phyloP scores from a whole-genome alignment of 2,888 invertebrate species.

The Torymus texanus region DNA sequence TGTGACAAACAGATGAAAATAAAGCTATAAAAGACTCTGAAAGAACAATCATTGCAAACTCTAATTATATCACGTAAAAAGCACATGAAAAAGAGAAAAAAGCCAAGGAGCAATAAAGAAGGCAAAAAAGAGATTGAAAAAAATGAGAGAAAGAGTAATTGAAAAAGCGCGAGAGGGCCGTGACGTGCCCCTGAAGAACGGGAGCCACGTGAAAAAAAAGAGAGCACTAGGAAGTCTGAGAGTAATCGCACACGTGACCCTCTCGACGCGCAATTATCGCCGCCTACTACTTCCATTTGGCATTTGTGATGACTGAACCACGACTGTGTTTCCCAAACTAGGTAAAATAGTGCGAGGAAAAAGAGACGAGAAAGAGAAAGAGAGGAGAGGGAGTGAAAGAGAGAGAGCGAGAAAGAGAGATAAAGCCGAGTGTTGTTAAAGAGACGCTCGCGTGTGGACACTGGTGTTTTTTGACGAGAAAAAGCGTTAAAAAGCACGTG shows the following conservation, averaged over 20 bases:
- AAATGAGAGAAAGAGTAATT: constrained; percentile 40
- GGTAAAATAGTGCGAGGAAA: constrained; percentile 73
- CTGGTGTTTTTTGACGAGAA: constrained; percentile 28
- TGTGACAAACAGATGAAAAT: neutral
- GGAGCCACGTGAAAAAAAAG: constrained; percentile 57
- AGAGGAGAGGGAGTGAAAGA: constrained; percentile 27
- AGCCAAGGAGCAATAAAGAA: constrained; percentile 43
- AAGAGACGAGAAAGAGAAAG: constrained; percentile 53
- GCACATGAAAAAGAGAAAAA: constrained; percentile 27
- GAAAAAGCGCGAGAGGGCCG: constrained; percentile 44
- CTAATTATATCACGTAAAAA: constrained; percentile 22
- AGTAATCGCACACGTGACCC: constrained; percentile 23
- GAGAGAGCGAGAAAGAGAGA: constrained; percentile 55
- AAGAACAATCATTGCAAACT: constrained; percentile 26
- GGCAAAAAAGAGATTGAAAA: constrained; percentile 38
- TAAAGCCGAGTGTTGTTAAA: constrained; percentile 28
- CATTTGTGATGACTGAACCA: constrained; percentile 71
- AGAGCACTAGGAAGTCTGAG: neutral
- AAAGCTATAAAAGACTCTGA: constrained; percentile 37
- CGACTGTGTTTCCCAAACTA: constrained; percentile 76
- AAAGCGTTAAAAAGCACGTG: constrained; percentile 31
- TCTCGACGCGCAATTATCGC: constrained; percentile 33
- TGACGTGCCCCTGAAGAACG: constrained; percentile 54
- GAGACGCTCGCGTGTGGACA: constrained; percentile 51
- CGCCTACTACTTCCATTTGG: constrained; percentile 63